Evolutionary conservation across 1,140 invertebrate genomes (phyloP), one percentile per base, ranked within the genome.

Genomic region (Tribolium castaneum): DNA sequence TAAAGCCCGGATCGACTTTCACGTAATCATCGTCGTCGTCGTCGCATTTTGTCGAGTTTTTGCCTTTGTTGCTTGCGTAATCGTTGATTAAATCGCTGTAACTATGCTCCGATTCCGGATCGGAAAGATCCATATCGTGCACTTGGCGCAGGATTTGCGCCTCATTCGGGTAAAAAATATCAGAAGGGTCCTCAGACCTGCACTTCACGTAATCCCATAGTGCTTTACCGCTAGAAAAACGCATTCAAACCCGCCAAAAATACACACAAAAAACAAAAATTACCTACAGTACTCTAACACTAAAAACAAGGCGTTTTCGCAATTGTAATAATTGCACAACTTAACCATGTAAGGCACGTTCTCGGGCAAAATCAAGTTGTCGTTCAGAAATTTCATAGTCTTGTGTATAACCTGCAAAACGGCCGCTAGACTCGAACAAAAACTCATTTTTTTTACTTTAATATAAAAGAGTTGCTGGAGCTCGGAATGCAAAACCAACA

Each of bases 321-420:
- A 88, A 71, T 88, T 86, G 71, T 88, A 88, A 77, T 87, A 88
- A 59, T 85, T 85, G 72, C 87, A 50, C 70, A 89, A 62, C 66
- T 85, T 85, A 3, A 87, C 85, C 88, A 89, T 89, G 59, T 87
- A 89, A 71, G 88, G 87, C 76, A 89, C 87, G 78, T 87, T 84
- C 78, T 88, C 86, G 5, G 88, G 88, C 66, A 89, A 80, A 75
- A 88, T 87, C 14, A 86, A 71, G 76, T 82, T 25, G 83, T 86
- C 77, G 83, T 86, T 82, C 83, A 85, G 12, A 85, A 87, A 77
- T 81, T 84, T 85, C 7, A 85, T 84, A 0, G 87, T 86, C 79
- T 89, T 89, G 56, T 89, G 87, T 16, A 89, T 87, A 25, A 87
- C 87, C 83, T 84, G n/a, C 34, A 70, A 77, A 6, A 30, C 3